Evolutionary conservation across 2,113 vertebrate genomes (phyloP).

Genomic region (Cyanoderma ruficeps): DNA sequence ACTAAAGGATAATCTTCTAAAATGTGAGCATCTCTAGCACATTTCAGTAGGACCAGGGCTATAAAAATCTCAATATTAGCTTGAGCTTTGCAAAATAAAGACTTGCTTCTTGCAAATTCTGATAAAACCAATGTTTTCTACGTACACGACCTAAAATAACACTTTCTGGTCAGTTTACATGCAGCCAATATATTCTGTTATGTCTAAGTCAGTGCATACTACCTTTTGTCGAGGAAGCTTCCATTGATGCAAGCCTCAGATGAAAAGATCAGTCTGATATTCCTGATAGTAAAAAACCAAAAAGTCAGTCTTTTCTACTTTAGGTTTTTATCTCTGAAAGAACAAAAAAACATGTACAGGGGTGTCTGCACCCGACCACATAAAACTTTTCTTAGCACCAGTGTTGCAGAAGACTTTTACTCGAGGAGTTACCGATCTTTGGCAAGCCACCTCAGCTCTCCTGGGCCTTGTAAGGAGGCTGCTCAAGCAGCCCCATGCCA

Average conservation of each 20-base stretch:
- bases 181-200: neutral
- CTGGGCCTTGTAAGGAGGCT: neutral
- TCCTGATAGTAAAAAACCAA: conserved; percentile 18
- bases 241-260: conserved; percentile 66
- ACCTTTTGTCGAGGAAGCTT: conserved; percentile 70
- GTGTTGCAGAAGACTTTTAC: neutral
- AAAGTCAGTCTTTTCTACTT: neutral
- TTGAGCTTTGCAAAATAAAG: neutral
- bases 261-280: conserved; percentile 53
- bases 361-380: neutral
- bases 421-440: neutral
- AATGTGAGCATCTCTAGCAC: neutral
- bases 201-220: neutral
- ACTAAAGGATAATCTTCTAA: neutral
- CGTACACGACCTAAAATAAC: neutral
- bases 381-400: neutral
- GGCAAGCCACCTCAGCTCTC: neutral
- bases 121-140: neutral
- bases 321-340: neutral
- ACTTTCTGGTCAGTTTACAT: neutral
- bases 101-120: neutral
- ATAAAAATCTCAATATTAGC: neutral
- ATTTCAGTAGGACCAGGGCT: neutral
- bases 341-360: accelerated
- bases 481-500: neutral